Base-by-base conservation (phyloP, 1,140 invertebrate genomes). In the Sycobia sp. region DNA sequence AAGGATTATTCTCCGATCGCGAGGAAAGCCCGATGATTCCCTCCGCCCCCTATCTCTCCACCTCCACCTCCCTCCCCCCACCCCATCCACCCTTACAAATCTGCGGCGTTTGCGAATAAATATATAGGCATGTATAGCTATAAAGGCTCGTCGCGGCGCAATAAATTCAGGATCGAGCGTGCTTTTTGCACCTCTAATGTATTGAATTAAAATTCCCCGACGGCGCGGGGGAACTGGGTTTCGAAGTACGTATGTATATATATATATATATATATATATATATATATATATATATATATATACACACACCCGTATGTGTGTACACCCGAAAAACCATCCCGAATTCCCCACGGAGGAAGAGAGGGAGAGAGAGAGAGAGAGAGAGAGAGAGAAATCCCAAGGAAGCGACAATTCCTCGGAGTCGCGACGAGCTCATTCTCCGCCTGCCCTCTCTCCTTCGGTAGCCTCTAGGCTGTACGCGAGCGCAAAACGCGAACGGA, bases 171-270 rank as follows among this genome's bases (percentile, higher is more conserved):
- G 5, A 64, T 58, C 36, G 61, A 27, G 5, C 29, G 41, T 7
- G 11, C 27, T 64, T 64, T 64, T 58, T 57, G 32, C 49, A 13
- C 13, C 44, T 43, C 54, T 64, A 57, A 58, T 58, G 62, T 64
- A 64, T 64, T 64, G 62, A 64, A 64, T 64, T 64, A 64, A 64
- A 64, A 64, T 64, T 64, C 54, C 34, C 51, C 20, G 14, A 0
- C 20, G 25, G 38, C 51, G 22, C 16, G 36, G 58, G n/a, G n/a
- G n/a, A n/a, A n/a, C n/a, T n/a, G n/a, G n/a, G n/a, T n/a, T 64
- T 57, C 22, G 53, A 44, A 53, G 36, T 64, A 38, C 53, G 51
- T n/a, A n/a, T n/a, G n/a, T n/a, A n/a, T n/a, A n/a, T n/a, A n/a
- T n/a, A n/a, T n/a, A n/a, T n/a, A n/a, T n/a, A n/a, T n/a, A n/a